Evolutionary conservation across 2,888 invertebrate genomes (phyloP).

Genomic region (Mesorhabditis spiculigera): DNA sequence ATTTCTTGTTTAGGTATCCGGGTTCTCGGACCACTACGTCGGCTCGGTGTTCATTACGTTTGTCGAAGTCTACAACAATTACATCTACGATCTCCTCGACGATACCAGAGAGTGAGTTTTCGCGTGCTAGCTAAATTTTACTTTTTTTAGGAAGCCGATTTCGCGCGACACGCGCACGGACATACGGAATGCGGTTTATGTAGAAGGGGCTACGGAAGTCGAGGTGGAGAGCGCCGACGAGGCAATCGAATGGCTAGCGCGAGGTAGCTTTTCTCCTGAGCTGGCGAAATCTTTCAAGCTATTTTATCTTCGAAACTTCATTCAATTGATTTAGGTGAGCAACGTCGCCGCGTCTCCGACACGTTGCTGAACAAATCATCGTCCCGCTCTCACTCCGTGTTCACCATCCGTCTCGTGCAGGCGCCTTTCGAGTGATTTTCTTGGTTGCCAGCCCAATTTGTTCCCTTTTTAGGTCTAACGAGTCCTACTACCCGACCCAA

Average conservation of each 20-base stretch:
- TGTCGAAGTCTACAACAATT: constrained; percentile 93
- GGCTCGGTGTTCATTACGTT: constrained; percentile 90
- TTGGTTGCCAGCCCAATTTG: not conserved
- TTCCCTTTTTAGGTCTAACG: not conserved
- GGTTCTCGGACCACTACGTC: constrained; percentile 64
- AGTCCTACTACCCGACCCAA: constrained; percentile 15
- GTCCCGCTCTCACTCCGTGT: constrained; percentile 91
- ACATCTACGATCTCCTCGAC: constrained; percentile 89
- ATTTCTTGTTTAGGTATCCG: constrained; percentile 26
- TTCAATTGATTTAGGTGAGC: constrained; percentile 33
- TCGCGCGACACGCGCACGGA: constrained; percentile 30
- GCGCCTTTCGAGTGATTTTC: constrained; percentile 69
- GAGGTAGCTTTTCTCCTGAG: constrained; percentile 59
- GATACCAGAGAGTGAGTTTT: constrained; percentile 61
- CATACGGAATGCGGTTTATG: constrained; percentile 71
- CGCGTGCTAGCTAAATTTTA: not conserved
- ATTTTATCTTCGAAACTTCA: not conserved
- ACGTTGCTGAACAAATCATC: constrained; percentile 90
- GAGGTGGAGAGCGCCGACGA: constrained; percentile 92
- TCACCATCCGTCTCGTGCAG: constrained; percentile 86
- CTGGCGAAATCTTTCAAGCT: not conserved
- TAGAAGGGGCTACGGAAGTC: constrained; percentile 84
- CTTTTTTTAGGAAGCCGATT: constrained; percentile 20
- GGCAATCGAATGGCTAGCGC: constrained; percentile 83
- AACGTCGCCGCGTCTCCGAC: constrained; percentile 82